Conservation (phyloP, 2,113 vertebrate genomes). For the Opisthocomus hoazin region DNA sequence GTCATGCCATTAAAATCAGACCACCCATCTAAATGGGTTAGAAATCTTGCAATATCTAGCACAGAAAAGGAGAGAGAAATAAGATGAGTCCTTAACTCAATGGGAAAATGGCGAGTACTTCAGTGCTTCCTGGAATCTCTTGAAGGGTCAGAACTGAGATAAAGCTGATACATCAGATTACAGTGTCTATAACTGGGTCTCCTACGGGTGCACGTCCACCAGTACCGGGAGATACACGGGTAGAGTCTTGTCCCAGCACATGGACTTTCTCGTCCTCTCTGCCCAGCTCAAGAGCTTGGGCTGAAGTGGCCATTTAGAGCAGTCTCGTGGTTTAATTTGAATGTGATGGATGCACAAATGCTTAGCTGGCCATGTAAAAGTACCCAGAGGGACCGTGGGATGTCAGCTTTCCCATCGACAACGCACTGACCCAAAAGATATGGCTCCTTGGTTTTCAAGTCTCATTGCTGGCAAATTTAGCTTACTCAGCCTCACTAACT, state of each 20-base stretch:
- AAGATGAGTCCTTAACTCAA: fast-evolving
- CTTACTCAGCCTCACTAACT: neutral
- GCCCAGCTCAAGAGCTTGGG: neutral
- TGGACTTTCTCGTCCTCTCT: neutral
- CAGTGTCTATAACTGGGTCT: neutral
- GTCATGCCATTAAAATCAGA: neutral
- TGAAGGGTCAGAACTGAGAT: neutral
- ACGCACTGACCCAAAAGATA: neutral
- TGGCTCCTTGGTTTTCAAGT: neutral
- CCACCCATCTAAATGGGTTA: neutral
- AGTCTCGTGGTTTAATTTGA: neutral
- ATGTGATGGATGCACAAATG: neutral
- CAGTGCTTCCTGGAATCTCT: neutral
- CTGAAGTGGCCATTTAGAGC: neutral
- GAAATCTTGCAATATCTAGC: neutral
- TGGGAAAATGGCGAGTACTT: neutral
- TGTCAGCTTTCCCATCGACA: fast-evolving
- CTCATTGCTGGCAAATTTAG: neutral
- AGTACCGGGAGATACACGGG: neutral
- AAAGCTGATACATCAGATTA: neutral
- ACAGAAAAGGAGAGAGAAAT: neutral
- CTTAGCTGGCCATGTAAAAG: neutral
- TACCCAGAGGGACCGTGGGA: neutral
- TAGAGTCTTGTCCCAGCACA: neutral
- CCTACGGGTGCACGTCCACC: neutral